Evolutionary conservation across 53 echinoderm and acorn worm genomes (phyloP), one percentile per base, ranked within the genome.

Genomic region (Arbacia lixula): DNA sequence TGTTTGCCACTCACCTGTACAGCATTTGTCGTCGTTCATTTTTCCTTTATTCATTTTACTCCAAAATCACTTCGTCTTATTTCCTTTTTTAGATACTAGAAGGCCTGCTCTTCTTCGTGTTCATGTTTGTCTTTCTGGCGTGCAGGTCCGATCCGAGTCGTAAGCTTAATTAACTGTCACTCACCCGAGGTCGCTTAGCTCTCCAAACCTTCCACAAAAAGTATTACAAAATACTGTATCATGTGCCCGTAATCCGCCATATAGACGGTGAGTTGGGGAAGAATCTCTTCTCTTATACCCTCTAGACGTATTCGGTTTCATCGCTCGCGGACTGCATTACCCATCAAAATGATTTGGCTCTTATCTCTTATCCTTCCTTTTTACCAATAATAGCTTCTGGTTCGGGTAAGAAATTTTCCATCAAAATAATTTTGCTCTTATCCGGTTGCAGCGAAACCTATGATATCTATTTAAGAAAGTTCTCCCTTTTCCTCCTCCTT

Each of bases 81-180:
- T n/a, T n/a, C n/a, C n/a, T n/a, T n/a, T n/a, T n/a, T n/a, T n/a
- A n/a, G n/a, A n/a, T n/a, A n/a, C n/a, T n/a, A n/a, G n/a, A n/a
- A n/a, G n/a, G n/a, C n/a, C n/a, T n/a, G n/a, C n/a, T n/a, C n/a
- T n/a, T n/a, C n/a, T n/a, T n/a, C n/a, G n/a, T n/a, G n/a, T n/a
- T n/a, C n/a, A n/a, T n/a, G n/a, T n/a, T n/a, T n/a, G n/a, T n/a
- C n/a, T n/a, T n/a, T n/a, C n/a, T n/a, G n/a, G n/a, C n/a, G n/a
- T n/a, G n/a, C n/a, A n/a, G n/a, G n/a, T n/a, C n/a, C n/a, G n/a
- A n/a, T n/a, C n/a, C n/a, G n/a, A n/a, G n/a, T n/a, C n/a, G n/a
- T 66, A 20, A 66, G n/a, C 24, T 66, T 66, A 66, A 66, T 66
- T 66, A 66, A 66, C 66, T 66, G 66, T 66, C 66, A 66, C 66